A percentile compares a stretch with the other conserved stretches of the same genome.
These are phyloP conservation scores for Clarias laeviceps DNA, from an alignment of 2,797 vertebrate species.

Conservation along the genomic window DNA sequence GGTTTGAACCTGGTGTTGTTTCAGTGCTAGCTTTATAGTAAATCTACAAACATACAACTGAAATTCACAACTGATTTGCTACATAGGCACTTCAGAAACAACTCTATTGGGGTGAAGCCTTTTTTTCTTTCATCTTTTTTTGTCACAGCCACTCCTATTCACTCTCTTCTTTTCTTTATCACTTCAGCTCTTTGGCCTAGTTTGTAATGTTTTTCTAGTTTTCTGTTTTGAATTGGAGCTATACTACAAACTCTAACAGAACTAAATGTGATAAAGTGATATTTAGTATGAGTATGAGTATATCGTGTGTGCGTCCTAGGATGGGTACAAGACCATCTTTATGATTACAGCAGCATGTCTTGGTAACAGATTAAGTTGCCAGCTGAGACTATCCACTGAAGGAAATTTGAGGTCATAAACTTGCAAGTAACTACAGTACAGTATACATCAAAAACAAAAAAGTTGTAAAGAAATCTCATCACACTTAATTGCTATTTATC, in stretches of 20 bases:
- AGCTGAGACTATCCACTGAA: background rate
- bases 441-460: background rate
- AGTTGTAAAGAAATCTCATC: background rate
- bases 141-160: conserved; percentile 2
- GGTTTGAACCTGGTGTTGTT: conserved; percentile 60
- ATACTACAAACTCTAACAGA: background rate
- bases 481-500: background rate
- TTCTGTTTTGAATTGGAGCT: background rate
- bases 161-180: conserved; percentile 38
- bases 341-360: background rate
- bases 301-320: background rate
- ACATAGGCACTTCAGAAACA: conserved; percentile 71
- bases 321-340: background rate
- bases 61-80: conserved; percentile 70
- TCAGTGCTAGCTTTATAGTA: conserved; percentile 54
- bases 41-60: conserved; percentile 58
- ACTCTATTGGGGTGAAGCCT: conserved; percentile 63
- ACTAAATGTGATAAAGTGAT: background rate
- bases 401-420: background rate
- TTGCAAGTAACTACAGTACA: background rate
- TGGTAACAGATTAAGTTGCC: background rate
- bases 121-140: conserved; percentile 56
- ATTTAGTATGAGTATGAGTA: background rate
- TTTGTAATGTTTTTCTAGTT: conserved; percentile 47
- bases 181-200: conserved; percentile 44